Conservation (phyloP, 2,797 vertebrate species). For the Gadopsis marmoratus region DNA sequence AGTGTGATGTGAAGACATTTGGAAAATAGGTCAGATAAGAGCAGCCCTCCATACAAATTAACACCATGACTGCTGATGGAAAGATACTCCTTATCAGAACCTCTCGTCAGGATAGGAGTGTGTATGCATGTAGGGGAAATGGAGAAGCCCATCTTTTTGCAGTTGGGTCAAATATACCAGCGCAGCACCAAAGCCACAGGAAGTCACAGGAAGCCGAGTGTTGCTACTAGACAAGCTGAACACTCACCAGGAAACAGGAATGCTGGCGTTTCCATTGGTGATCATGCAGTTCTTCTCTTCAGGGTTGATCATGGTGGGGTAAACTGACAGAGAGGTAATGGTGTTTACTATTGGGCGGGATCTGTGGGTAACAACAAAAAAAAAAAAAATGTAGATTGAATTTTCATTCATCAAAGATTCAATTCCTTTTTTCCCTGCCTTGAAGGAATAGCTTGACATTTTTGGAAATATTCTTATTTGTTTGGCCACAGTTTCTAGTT, state of each 20-base stretch:
- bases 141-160: constrained; percentile 38
- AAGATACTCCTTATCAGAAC: constrained; percentile 62
- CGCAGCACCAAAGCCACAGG: not conserved
- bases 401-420: not conserved
- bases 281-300: constrained; percentile 91
- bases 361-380: constrained; percentile 68
- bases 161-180: constrained; percentile 25
- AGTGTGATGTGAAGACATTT: constrained; percentile 40
- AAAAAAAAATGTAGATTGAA: not conserved
- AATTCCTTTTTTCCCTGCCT: constrained; percentile 12
- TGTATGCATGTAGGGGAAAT: constrained; percentile 49
- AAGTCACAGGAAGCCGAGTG: constrained; percentile 31
- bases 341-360: constrained; percentile 92
- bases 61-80: constrained; percentile 45
- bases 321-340: constrained; percentile 86
- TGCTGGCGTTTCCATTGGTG: constrained; percentile 80
- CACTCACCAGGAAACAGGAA: constrained; percentile 90
- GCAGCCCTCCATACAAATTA: not conserved
- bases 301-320: constrained; percentile 93
- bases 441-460: not conserved
- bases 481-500: not conserved
- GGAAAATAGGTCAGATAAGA: constrained; percentile 65
- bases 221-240: not conserved
- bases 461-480: not conserved
- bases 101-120: constrained; percentile 59